These are phyloP conservation scores for Eupithecia centaureata DNA, from an alignment of 2,888 invertebrate species.

Conservation along the genomic window DNA sequence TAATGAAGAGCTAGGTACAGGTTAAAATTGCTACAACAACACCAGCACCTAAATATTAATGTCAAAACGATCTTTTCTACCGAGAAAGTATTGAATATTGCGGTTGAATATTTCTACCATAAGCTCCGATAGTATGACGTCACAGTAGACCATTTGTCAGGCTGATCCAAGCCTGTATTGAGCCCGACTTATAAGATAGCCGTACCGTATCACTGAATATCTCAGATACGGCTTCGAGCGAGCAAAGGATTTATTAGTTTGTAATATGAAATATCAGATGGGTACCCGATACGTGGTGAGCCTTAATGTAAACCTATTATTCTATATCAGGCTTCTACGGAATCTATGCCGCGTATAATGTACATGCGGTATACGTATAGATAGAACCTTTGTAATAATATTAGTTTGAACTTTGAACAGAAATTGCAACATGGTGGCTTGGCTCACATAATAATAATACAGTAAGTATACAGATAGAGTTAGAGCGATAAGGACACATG, in stretches of 20 bases:
- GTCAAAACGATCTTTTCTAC: constrained; percentile 13
- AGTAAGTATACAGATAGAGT: background rate
- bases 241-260: constrained; percentile 58
- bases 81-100: constrained; percentile 17
- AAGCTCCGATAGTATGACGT: constrained; percentile 56
- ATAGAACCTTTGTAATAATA: constrained; percentile 13
- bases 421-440: background rate
- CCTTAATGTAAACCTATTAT: constrained; percentile 34
- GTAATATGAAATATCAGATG: constrained; percentile 49
- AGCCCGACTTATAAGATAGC: constrained; percentile 69
- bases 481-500: background rate
- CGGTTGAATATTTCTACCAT: constrained; percentile 27
- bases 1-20: background rate
- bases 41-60: background rate
- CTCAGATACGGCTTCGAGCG: constrained; percentile 59
- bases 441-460: background rate
- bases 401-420: constrained; percentile 8
- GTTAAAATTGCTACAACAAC: background rate
- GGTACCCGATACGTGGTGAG: constrained; percentile 35
- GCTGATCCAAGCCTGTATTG: constrained; percentile 68
- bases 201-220: constrained; percentile 68
- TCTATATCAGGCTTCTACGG: constrained; percentile 26
- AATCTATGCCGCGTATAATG: constrained; percentile 22
- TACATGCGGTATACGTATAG: constrained; percentile 14
- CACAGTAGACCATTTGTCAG: constrained; percentile 74